These are phyloP conservation scores for Griposia aprilina DNA, from an alignment of 2,888 invertebrate species.

Conservation along the genomic window DNA sequence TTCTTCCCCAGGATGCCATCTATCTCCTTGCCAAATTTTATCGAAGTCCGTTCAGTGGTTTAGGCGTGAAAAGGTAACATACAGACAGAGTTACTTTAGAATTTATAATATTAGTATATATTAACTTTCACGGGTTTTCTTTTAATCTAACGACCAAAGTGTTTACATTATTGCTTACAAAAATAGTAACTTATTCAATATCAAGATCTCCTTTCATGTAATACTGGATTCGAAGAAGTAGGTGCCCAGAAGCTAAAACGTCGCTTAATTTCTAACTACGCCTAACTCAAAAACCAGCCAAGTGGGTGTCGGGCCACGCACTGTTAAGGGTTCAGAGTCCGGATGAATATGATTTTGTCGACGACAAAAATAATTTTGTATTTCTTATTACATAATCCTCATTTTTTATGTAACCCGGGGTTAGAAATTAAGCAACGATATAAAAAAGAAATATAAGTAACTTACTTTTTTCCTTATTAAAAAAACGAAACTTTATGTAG, in stretches of 20 bases:
- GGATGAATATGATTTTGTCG: neutral
- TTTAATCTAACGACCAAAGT: neutral
- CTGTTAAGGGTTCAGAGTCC: neutral
- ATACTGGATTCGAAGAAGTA: conserved; percentile 17
- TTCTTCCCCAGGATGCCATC: too few species aligned
- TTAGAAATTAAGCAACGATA: neutral
- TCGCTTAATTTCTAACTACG: too few species aligned
- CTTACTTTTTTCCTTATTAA: neutral
- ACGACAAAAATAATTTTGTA: too few species aligned
- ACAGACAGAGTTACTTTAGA: too few species aligned
- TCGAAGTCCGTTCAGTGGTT: too few species aligned
- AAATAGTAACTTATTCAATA: neutral
- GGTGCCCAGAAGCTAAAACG: neutral
- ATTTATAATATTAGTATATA: neutral
- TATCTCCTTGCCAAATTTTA: too few species aligned
- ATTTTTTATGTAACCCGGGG: neutral
- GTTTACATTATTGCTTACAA: neutral
- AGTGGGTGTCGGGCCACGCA: neutral
- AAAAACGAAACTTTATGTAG: too few species aligned
- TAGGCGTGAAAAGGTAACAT: too few species aligned
- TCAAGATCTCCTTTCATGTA: conserved; percentile 21
- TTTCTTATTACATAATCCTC: too few species aligned
- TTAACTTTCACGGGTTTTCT: neutral
- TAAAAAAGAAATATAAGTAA: neutral
- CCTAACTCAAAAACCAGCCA: neutral